Conservation (phyloP, 2,113 vertebrate species). For the Elephas maximus region DNA sequence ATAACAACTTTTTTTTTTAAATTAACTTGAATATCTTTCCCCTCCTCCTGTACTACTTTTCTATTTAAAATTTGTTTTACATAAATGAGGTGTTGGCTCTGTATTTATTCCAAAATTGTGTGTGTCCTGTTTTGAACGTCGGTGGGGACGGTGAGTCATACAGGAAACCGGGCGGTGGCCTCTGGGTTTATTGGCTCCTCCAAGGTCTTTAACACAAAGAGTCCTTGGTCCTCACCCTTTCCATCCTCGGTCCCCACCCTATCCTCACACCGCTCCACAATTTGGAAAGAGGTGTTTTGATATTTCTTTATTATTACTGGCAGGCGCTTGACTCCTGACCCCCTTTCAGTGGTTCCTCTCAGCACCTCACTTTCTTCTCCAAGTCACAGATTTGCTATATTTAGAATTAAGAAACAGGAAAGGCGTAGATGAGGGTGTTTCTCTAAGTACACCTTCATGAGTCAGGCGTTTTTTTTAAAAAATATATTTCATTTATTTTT, state of each 20-base stretch:
- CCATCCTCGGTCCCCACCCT: not conserved
- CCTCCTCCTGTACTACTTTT: not conserved
- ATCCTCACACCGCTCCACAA: not conserved
- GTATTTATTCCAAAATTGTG: conserved; percentile 56
- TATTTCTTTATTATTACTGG: conserved; percentile 73
- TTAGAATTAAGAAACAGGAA: conserved; percentile 40
- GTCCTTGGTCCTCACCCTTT: conserved; percentile 62
- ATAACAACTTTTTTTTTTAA: not conserved
- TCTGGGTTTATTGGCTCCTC: conserved; percentile 56
- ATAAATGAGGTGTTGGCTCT: conserved; percentile 50
- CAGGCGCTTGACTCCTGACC: not conserved
- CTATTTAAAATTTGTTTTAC: not conserved
- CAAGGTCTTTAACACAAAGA: conserved; percentile 71
- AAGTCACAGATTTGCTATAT: not conserved
- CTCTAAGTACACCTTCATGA: conserved; percentile 19
- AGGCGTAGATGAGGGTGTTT: not conserved
- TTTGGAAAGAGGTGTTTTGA: conserved; percentile 61
- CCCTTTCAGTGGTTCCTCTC: not conserved
- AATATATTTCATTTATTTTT: not conserved
- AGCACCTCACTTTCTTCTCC: not conserved
- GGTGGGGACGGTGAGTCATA: conserved; percentile 65
- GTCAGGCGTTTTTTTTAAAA: not conserved
- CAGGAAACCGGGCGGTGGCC: conserved; percentile 69
- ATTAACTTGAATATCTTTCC: not conserved
- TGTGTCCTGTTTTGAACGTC: conserved; percentile 2